Conservation (phyloP, 2,797 vertebrate genomes). For the Cyprinella venusta region DNA sequence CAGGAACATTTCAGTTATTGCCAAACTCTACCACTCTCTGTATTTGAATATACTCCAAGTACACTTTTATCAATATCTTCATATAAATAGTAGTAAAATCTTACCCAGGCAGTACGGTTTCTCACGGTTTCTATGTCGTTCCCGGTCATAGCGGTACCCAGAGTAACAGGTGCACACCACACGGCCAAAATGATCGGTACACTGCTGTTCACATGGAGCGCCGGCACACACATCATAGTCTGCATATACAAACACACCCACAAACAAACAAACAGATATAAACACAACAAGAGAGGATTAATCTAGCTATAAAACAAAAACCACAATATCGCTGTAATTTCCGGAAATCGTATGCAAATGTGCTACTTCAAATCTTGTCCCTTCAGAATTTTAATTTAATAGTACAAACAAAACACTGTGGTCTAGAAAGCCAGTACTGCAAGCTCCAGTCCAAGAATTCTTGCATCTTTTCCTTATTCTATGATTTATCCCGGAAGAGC, state of each 20-base stretch:
- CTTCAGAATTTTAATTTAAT: background rate
- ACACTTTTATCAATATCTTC: background rate
- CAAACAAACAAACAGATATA: constrained; percentile 15
- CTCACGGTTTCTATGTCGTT: constrained; percentile 89
- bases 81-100: constrained; percentile 36
- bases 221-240: constrained; percentile 92
- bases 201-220: constrained; percentile 97
- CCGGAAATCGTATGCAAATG: background rate
- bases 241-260: constrained; percentile 53
- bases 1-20: background rate
- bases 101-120: constrained; percentile 94
- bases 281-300: background rate
- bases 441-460: background rate
- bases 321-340: background rate
- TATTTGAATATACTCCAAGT: background rate
- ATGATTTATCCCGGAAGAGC: background rate
- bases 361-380: constrained; percentile 1
- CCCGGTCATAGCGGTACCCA: constrained; percentile 93
- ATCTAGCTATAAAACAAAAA: constrained; percentile 6
- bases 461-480: constrained; percentile 18
- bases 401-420: constrained; percentile 3
- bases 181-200: constrained; percentile 94
- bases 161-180: constrained; percentile 95
- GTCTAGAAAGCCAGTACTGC: background rate
- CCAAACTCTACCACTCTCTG: background rate